Evolutionary conservation across 2,797 vertebrate species (phyloP), one percentile per base, ranked within the genome.

Genomic region (Poeciliopsis infans): DNA sequence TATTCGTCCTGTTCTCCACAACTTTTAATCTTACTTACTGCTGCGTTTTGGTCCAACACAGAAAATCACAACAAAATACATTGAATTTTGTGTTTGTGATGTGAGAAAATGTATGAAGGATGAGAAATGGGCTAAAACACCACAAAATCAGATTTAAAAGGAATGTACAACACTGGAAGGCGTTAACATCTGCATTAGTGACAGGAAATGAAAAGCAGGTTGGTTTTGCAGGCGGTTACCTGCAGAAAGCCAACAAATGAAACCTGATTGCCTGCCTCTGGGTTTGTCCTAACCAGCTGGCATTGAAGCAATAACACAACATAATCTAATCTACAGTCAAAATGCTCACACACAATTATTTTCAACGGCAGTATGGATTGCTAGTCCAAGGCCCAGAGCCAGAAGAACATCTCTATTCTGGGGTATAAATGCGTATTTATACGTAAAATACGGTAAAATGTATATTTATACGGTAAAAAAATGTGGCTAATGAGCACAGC

Each of bases 311-410:
- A 75, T 51, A 66, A 55, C 49, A 61, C 43, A 28, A 51, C 69
- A 61, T 68, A 69, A 79, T 61, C 55, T 25, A 64, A 73, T 73
- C 45, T 61, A 39, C 51, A 36, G 39, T 31, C 41, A 64, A 64
- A 64, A 4, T 39, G 41, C 20, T 46, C 20, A 47, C 41, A 51
- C 5, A 18, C 51, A 55, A 28, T 55, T 53, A 73, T 45, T 11
- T 76, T 76, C 47, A 76, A 6, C 46, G 31, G 41, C 45, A 64
- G 43, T 49, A 71, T 47, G 28, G 71, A 71, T 61, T 5, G 33
- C 43, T n/a, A 33, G n/a, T 75, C 11, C 69, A 72, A 2, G 12
- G 45, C 5, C 76, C 41, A 45, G 39, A 31, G 39, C n/a, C 43
- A 39, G 75, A 6, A 53, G 13, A 49, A n/a, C 1, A 12, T 41